A percentile compares a stretch with the other conserved stretches of the same genome.
phyloP scores from a whole-genome alignment of 2,888 invertebrate genomes.

The Incurvaria masculella region DNA sequence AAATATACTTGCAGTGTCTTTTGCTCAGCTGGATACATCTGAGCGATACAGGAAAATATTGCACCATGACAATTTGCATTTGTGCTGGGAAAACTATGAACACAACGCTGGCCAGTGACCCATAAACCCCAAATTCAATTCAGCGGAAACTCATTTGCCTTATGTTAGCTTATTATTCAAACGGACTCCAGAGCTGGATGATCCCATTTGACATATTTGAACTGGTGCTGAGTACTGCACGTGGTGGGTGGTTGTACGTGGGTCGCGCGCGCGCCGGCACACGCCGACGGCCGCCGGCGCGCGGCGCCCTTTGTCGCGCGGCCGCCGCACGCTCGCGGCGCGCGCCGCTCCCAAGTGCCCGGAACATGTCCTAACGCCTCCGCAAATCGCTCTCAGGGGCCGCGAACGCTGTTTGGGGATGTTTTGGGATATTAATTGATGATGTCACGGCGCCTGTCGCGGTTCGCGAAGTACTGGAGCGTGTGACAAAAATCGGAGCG shows the following conservation, averaged over 20 bases:
- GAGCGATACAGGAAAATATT: too few species aligned
- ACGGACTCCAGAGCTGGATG: neutral
- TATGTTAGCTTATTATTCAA: neutral
- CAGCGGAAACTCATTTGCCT: neutral
- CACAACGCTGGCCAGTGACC: neutral
- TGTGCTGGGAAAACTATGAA: too few species aligned
- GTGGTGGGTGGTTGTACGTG: neutral
- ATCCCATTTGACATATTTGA: neutral
- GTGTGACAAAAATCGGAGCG: neutral
- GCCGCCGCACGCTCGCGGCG: slow-evolving; percentile 23
- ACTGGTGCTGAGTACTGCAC: neutral
- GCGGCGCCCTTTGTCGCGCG: neutral
- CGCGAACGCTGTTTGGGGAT: neutral
- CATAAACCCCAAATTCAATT: neutral
- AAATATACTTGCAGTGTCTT: too few species aligned
- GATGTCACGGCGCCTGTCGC: neutral
- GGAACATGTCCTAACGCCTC: slow-evolving; percentile 25
- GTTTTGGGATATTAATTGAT: neutral
- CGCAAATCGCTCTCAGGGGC: neutral
- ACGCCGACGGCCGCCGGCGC: too few species aligned
- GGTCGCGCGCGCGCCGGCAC: neutral
- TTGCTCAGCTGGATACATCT: too few species aligned
- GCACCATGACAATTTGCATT: too few species aligned
- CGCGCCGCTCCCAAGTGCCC: slow-evolving; percentile 37
- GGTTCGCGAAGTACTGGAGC: neutral